Conservation (phyloP, 2,888 invertebrate genomes). For the Lasioglossum pauxillum region DNA sequence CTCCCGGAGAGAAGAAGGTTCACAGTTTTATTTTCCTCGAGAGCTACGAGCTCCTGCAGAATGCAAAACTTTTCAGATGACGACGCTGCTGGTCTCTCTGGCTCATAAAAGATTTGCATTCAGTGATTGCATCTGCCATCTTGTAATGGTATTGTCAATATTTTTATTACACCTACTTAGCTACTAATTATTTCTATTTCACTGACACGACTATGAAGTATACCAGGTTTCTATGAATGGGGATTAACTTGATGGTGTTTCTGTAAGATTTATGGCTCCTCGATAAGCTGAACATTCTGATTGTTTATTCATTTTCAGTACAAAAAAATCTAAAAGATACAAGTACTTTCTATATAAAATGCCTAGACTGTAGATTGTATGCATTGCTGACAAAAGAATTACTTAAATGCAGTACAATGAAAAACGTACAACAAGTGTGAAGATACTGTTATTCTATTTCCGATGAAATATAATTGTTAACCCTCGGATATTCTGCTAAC, state of each 20-base stretch:
- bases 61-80: constrained; percentile 18
- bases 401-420: not conserved
- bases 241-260: not conserved
- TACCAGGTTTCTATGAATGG: not conserved
- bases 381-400: too few species aligned
- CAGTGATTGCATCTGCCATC: constrained; percentile 21
- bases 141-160: constrained; percentile 16
- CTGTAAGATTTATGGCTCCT: not conserved
- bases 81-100: constrained; percentile 12
- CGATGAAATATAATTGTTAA: too few species aligned
- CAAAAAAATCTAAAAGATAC: not conserved
- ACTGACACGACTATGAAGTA: not conserved
- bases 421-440: not conserved
- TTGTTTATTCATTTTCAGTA: not conserved
- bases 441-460: too few species aligned
- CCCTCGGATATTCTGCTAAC: too few species aligned
- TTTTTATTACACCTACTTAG: not conserved
- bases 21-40: constrained; percentile 20
- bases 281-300: not conserved
- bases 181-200: not conserved
- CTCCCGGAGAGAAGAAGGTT: not conserved
- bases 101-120: constrained; percentile 34
- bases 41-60: constrained; percentile 9
- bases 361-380: too few species aligned
- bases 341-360: not conserved